Percentiles rank a stretch among this genome's conserved stretches.
Conservation (phyloP, 2,888 invertebrate genomes). For the Tyria jacobaeae region DNA sequence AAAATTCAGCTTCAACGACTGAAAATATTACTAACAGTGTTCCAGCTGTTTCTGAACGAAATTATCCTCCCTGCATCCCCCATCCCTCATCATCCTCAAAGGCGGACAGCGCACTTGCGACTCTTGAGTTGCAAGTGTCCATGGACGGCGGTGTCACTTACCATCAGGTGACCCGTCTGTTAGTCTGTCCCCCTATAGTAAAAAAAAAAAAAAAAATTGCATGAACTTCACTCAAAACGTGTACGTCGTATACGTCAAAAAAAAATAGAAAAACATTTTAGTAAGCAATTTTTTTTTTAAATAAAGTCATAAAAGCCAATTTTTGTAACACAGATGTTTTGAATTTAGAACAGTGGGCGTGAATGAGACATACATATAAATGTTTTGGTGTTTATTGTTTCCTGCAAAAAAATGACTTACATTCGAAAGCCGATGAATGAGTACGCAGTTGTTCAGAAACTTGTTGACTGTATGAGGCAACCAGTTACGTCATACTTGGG, state of each 20-base stretch:
- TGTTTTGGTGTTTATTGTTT: not conserved
- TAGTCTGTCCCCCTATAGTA: too few relatives aligned
- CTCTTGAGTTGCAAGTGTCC: too few relatives aligned
- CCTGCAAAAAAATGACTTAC: not conserved
- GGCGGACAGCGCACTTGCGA: too few relatives aligned
- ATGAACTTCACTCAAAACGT: not conserved
- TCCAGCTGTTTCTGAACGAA: not conserved
- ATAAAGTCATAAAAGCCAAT: not conserved
- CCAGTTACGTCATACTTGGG: conserved; percentile 28
- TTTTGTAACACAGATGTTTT: not conserved
- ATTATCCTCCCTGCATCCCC: too few relatives aligned
- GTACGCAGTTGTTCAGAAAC: conserved; percentile 17
- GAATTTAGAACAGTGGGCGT: conserved; percentile 5
- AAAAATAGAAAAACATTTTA: too few relatives aligned
- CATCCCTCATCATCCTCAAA: too few relatives aligned
- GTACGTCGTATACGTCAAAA: not conserved
- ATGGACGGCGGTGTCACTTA: too few relatives aligned
- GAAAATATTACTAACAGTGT: too few relatives aligned
- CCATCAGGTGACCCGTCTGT: too few relatives aligned
- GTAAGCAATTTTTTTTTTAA: not conserved
- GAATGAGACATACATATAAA: conserved; percentile 2
- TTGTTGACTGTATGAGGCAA: conserved; percentile 24
- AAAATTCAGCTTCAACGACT: too few relatives aligned
- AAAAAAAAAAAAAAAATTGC: too few relatives aligned
- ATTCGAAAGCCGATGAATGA: conserved; percentile 38